phyloP scores from a whole-genome alignment of 2,797 vertebrate genomes.

The Xerus rutilus region DNA sequence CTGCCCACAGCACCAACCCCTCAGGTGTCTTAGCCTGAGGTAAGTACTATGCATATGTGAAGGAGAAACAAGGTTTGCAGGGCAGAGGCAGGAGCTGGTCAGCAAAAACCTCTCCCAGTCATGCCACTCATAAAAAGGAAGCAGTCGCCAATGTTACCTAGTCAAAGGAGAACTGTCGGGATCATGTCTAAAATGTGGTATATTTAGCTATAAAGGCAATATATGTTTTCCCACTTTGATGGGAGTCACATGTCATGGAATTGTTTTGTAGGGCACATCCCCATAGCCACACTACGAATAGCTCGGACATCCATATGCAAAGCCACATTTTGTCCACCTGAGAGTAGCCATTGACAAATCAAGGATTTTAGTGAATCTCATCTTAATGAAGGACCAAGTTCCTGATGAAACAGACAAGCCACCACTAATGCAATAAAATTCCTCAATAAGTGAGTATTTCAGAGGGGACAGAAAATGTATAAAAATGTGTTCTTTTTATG shows the following conservation, averaged over 20 bases:
- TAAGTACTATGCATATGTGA: accelerated
- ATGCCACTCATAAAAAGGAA: accelerated
- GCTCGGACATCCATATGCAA: not conserved
- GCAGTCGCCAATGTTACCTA: not conserved
- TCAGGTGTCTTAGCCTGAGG: not conserved
- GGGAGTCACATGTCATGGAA: not conserved
- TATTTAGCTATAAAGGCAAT: not conserved
- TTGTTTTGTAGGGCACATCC: not conserved
- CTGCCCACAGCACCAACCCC: not conserved
- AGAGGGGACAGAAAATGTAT: not conserved
- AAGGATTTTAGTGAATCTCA: not conserved
- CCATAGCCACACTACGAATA: accelerated
- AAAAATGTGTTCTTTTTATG: not conserved
- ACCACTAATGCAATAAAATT: not conserved
- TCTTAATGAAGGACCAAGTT: not conserved
- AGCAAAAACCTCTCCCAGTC: not conserved
- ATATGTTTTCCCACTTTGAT: not conserved
- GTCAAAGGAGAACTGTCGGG: not conserved
- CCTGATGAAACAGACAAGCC: not conserved
- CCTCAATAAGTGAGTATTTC: not conserved
- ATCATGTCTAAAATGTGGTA: not conserved
- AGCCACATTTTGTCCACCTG: not conserved
- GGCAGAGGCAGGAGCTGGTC: not conserved
- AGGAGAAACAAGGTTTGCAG: accelerated
- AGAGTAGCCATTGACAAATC: not conserved